Evolutionary conservation across 2,888 invertebrate species (phyloP).

Genomic region (Eupithecia insigniata): DNA sequence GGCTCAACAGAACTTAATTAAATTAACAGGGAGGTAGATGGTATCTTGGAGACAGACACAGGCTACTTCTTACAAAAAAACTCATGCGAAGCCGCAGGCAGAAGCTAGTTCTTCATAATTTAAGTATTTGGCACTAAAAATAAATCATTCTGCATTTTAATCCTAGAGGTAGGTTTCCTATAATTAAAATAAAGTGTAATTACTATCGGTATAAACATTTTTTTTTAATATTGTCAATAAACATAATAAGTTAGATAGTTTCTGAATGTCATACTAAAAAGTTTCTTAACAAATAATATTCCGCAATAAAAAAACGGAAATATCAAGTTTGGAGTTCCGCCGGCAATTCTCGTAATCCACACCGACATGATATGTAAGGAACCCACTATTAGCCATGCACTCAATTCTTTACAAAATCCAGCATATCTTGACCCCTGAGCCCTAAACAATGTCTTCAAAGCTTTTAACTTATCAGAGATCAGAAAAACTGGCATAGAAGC

Average conservation of each 20-base stretch:
- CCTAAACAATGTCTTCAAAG: conserved; percentile 21
- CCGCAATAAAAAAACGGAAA: conserved; percentile 54
- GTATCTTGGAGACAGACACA: too few relatives aligned
- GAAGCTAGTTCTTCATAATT: too few relatives aligned
- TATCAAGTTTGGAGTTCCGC: conserved; percentile 70
- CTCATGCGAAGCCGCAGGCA: too few relatives aligned
- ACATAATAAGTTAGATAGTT: background rate
- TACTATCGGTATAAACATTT: background rate
- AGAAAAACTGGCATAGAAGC: conserved; percentile 50
- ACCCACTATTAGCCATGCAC: conserved; percentile 61
- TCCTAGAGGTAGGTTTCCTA: background rate
- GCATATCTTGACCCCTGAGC: conserved; percentile 44
- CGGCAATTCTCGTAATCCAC: conserved; percentile 59
- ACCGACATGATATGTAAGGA: conserved; percentile 71
- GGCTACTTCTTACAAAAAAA: too few relatives aligned
- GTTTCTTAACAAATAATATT: background rate
- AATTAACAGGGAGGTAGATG: too few relatives aligned
- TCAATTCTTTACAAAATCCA: conserved; percentile 48
- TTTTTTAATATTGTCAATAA: too few relatives aligned
- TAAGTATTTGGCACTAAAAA: background rate
- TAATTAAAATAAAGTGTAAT: background rate
- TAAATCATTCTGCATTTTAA: too few relatives aligned
- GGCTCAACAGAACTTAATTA: too few relatives aligned
- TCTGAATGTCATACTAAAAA: background rate
- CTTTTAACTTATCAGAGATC: conserved; percentile 45